Conservation (phyloP, 2,888 invertebrate species). For the Iselma pallidipennis region DNA sequence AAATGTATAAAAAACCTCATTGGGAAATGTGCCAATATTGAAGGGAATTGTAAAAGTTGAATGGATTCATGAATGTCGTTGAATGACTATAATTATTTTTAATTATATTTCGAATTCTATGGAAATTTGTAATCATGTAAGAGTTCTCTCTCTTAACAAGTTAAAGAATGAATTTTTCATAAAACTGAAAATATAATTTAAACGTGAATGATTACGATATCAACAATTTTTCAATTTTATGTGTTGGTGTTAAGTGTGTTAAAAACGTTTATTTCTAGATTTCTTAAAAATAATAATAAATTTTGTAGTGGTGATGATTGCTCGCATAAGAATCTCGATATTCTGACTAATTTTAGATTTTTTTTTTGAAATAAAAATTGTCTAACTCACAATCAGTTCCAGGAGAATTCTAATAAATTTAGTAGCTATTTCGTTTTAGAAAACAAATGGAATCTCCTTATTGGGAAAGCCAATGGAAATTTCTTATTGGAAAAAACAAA, state of each 20-base stretch:
- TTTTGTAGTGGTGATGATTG: background rate
- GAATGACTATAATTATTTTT: background rate
- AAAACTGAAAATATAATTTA: background rate
- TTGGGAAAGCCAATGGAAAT: too few relatives aligned
- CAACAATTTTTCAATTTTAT: background rate
- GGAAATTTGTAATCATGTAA: background rate
- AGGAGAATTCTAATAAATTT: too few relatives aligned
- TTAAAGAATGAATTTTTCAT: too few relatives aligned
- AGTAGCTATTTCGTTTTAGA: too few relatives aligned
- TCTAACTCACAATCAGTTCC: too few relatives aligned
- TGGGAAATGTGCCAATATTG: background rate
- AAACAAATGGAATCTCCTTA: too few relatives aligned
- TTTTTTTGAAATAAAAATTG: too few relatives aligned
- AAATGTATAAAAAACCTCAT: too few relatives aligned
- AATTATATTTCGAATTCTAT: background rate
- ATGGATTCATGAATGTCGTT: background rate
- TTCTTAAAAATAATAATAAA: background rate
- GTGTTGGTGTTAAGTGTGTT: background rate
- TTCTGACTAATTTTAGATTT: background rate
- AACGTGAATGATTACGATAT: background rate
- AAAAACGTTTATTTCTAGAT: constrained; percentile 2
- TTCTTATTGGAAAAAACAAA: too few relatives aligned
- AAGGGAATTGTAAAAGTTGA: background rate
- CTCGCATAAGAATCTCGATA: background rate
- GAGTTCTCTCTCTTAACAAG: too few relatives aligned